These are phyloP conservation scores for Drymonia ruficornis DNA, from an alignment of 2,888 invertebrate species.

Conservation along the genomic window DNA sequence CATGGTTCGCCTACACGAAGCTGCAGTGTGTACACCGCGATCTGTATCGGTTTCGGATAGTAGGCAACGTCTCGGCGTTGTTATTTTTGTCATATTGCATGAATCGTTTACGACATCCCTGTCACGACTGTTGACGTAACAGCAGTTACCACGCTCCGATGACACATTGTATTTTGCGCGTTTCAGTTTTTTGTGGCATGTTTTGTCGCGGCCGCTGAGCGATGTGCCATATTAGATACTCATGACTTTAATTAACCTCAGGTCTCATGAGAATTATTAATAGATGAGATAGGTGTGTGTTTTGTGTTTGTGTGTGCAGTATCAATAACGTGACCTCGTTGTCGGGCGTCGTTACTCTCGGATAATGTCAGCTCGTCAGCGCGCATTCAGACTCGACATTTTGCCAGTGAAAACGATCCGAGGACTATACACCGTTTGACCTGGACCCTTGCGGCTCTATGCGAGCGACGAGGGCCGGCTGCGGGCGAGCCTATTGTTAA, in stretches of 20 bases:
- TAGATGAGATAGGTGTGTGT: constrained; percentile 10
- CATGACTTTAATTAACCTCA: constrained; percentile 18
- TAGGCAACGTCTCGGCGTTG: constrained; percentile 48
- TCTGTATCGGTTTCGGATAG: constrained; percentile 62
- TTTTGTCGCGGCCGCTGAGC: constrained; percentile 29
- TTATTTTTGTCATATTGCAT: constrained; percentile 69
- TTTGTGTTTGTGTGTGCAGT: constrained; percentile 18
- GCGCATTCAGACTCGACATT: constrained; percentile 42
- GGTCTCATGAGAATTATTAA: constrained; percentile 14
- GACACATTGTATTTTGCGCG: constrained; percentile 48
- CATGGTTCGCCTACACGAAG: constrained; percentile 41
- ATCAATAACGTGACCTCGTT: constrained; percentile 41
- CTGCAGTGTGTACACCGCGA: constrained; percentile 36
- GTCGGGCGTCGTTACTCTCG: constrained; percentile 31
- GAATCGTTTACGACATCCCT: constrained; percentile 57
- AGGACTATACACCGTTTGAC: constrained; percentile 27
- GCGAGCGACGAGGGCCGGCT: constrained; percentile 24
- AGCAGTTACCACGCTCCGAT: constrained; percentile 60
- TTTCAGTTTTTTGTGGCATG: constrained; percentile 19
- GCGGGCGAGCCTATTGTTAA: constrained; percentile 30
- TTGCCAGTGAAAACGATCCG: constrained; percentile 30
- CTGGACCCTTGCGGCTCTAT: constrained; percentile 25
- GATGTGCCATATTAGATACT: constrained; percentile 15
- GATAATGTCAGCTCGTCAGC: constrained; percentile 50
- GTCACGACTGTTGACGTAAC: constrained; percentile 69